These are phyloP conservation scores for Anastrepha ludens DNA, from an alignment of 1,140 invertebrate species.

Conservation along the genomic window DNA sequence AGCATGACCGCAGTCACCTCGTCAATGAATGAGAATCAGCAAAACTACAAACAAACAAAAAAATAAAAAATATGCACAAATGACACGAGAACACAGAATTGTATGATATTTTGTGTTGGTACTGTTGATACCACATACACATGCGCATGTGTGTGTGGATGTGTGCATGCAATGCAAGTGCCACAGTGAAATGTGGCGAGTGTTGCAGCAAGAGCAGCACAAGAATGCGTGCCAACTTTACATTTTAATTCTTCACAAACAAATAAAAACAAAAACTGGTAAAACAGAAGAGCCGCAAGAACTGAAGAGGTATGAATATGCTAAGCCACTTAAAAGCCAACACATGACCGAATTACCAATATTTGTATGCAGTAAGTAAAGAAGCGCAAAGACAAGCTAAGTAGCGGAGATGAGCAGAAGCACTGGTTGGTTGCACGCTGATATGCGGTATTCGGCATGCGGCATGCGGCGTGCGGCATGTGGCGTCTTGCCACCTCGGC, in stretches of 20 bases:
- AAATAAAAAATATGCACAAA: neutral
- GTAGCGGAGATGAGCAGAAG: neutral
- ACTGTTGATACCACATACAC: no score
- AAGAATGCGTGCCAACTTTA: slow-evolving; percentile 6
- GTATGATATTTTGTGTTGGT: neutral
- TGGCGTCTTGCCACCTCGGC: neutral
- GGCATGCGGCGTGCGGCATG: neutral
- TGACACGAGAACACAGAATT: neutral
- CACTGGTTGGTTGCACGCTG: neutral
- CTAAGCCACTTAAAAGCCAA: slow-evolving; percentile 23
- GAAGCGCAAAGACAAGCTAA: neutral
- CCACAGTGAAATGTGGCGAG: neutral
- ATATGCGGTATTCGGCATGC: no score
- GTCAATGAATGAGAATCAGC: neutral
- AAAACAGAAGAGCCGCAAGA: neutral
- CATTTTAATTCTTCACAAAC: slow-evolving; percentile 5
- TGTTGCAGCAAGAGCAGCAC: neutral
- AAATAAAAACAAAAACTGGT: neutral
- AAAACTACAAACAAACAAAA: neutral
- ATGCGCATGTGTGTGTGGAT: neutral
- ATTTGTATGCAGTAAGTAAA: neutral
- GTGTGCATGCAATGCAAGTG: neutral
- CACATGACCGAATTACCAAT: slow-evolving; percentile 43
- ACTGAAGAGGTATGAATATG: neutral
- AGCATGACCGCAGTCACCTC: slow-evolving; percentile 38